Evolutionary conservation across 2,888 invertebrate species (phyloP), one percentile per base, ranked within the genome.

Genomic region (Caenorhabditis parvicauda): DNA sequence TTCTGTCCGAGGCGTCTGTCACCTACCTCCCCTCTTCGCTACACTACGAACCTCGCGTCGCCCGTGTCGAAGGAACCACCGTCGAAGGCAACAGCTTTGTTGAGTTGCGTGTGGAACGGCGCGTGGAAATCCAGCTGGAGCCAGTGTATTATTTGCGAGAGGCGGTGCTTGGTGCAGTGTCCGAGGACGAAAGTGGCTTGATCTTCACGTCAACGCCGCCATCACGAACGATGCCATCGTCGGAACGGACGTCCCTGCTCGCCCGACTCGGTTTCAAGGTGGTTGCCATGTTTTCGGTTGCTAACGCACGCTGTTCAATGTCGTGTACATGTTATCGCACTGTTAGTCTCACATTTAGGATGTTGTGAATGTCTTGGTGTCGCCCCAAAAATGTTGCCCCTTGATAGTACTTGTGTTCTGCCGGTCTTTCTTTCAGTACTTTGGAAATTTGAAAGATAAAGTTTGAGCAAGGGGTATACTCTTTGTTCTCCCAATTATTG

Each of bases 261-360:
- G 58, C 63, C 6, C 54, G 63, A 32, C 48, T 68, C n/a, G 68
- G 68, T 17, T 65, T 68, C 32, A 68, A 65, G 63, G 64, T 64
- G 56, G 42, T 32, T 52, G 35, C 22, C 27, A 17, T 14, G 14
- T 38, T 28, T 52, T 38, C 27, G 37, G 52, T 49, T 43, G 37
- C 48, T 49, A n/a, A n/a, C n/a, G n/a, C n/a, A n/a, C n/a, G n/a
- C n/a, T 32, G 9, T 32, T 32, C n/a, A 12, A 9, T 32, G 9
- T 32, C 35, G 12, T 32, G 9, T 32, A 12, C 35, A 32, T 32
- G 12, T 9, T 32, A 12, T 32, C n/a, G 9, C 35, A n/a, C 35
- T 9, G 9, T 32, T n/a, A 12, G 35, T 12, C 9, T 32, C 35
- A n/a, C 9, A n/a, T n/a, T 32, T 32, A 12, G 35, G 9, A 32